Base-by-base conservation (phyloP, 2,888 invertebrate species). In the Acanthosepion lycidas region DNA sequence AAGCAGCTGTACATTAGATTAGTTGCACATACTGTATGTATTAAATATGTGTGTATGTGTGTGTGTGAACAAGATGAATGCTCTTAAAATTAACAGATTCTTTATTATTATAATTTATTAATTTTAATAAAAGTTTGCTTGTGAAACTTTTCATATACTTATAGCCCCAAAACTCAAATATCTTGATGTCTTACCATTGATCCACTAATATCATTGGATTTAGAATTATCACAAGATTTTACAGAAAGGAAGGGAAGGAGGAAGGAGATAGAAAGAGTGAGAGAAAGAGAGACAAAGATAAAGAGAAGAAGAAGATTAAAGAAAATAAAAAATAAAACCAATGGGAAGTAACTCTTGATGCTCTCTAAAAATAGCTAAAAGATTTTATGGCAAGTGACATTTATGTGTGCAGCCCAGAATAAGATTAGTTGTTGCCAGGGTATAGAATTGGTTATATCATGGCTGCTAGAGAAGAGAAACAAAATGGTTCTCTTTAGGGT, bases 1-100 rank as follows among this genome's bases (percentile, higher is more conserved):
- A 78, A 78, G n/a, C 78, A 78, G 78, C n/a, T 33, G n/a, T 15
- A 78, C n/a, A 78, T 78, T n/a, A 78, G n/a, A 78, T 78, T 78
- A 78, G 78, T 78, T 78, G n/a, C n/a, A n/a, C n/a, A 78, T 78
- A n/a, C n/a, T 78, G 78, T 78, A 78, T 78, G 78, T 78, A 78
- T 4, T 78, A 26, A 26, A 20, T 64, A 28, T 78, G 9, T n/a
- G 12, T 78, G 12, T 59, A 5, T 59, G 23, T 59, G 59, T 6
- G 12, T 12, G 64, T 59, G 59, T 59, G 59, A 59, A 23, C 59
- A 78, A 78, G 12, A n/a, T 78, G 28, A 78, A 78, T n/a, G 12
- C 8, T 78, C 12, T n/a, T 78, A n/a, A n/a, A n/a, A 78, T 78
- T n/a, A 59, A 6, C 26, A 59, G 59, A 59, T 59, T 59, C 20